Evolutionary conservation across 2,113 vertebrate species (phyloP).

Genomic region (Catharus minimus): DNA sequence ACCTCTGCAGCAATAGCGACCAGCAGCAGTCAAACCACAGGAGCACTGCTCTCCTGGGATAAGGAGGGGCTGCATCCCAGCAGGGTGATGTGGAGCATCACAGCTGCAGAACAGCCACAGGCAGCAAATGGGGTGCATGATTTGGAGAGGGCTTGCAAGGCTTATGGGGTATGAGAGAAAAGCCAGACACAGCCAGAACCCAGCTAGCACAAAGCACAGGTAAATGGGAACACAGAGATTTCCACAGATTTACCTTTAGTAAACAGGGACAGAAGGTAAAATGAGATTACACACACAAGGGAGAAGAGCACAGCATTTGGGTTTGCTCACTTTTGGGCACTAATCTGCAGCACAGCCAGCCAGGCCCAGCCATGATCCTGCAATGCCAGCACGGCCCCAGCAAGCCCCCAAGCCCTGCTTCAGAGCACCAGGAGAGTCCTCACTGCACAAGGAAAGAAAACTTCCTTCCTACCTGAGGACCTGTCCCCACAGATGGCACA

Average conservation of each 20-base stretch:
- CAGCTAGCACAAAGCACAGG: background rate
- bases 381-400: background rate
- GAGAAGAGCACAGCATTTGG: background rate
- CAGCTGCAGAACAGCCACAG: background rate
- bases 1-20: background rate
- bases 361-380: background rate
- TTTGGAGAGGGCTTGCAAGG: background rate
- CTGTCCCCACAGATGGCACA: conserved; percentile 97
- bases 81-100: background rate
- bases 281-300: background rate
- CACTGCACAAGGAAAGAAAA: background rate
- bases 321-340: background rate
- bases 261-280: background rate
- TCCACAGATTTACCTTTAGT: background rate
- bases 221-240: background rate
- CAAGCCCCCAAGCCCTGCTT: rapidly evolving
- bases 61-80: background rate
- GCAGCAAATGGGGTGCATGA: background rate
- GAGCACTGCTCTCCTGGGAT: background rate
- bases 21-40: background rate
- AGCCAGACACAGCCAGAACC: background rate
- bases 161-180: background rate
- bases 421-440: background rate
- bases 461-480: conserved; percentile 87
- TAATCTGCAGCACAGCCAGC: background rate